These are phyloP conservation scores for Eupithecia dodoneata DNA, from an alignment of 2,888 invertebrate genomes.

Conservation along the genomic window DNA sequence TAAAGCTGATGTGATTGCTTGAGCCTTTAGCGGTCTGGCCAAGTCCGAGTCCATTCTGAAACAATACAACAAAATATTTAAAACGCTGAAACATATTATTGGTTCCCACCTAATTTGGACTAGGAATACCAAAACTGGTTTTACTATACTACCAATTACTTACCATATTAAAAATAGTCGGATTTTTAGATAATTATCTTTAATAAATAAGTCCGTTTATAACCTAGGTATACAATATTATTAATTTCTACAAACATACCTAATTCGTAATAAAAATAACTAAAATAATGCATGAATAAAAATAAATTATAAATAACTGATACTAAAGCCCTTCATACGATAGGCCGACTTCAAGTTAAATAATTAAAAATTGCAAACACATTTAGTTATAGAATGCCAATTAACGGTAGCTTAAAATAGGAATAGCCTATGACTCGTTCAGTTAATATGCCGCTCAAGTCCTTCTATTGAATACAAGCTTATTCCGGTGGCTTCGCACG, in stretches of 20 bases:
- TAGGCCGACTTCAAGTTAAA: not conserved
- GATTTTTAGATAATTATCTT: not conserved
- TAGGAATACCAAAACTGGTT: no score
- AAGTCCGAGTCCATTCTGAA: not conserved
- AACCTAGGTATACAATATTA: not conserved
- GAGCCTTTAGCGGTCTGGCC: not conserved
- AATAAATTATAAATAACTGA: not conserved
- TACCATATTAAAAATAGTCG: not conserved
- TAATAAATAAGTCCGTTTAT: not conserved
- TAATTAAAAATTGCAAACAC: conserved; percentile 7
- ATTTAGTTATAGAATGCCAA: not conserved
- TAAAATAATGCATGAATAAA: not conserved
- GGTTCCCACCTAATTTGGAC: no score
- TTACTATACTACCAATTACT: no score
- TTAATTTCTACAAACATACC: not conserved
- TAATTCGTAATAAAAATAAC: not conserved
- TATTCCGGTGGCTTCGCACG: not conserved
- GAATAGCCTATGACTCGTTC: not conserved
- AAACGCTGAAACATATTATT: no score
- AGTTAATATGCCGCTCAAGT: not conserved
- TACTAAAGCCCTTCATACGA: not conserved
- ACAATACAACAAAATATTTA: not conserved
- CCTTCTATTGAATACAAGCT: not conserved
- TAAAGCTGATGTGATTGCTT: conserved; percentile 3
- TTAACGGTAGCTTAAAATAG: not conserved